Conservation (phyloP, 2,113 vertebrate genomes). For the Muntiacus muntjak region DNA sequence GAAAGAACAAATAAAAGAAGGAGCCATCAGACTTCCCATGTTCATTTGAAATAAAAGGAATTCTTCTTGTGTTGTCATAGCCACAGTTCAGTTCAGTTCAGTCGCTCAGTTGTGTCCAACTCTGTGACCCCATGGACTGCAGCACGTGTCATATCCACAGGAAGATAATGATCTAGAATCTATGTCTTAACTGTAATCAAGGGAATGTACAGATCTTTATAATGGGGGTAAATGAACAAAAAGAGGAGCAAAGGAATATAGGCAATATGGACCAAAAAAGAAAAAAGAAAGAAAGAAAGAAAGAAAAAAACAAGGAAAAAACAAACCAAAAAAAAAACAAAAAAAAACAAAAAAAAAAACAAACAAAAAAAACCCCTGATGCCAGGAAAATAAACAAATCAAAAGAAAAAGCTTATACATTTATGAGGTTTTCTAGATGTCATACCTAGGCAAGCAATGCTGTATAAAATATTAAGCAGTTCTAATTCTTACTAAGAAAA, state of each 20-base stretch:
- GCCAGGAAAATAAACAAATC: not conserved
- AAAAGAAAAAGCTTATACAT: conserved; percentile 39
- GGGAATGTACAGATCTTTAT: not conserved
- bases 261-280: not conserved
- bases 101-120: not conserved
- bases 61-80: not conserved
- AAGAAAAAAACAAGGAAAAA: not conserved
- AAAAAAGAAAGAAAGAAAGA: not conserved
- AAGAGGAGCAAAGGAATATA: accelerated
- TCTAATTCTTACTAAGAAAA: conserved; percentile 76
- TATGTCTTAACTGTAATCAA: not conserved
- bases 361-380: not conserved
- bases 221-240: not conserved
- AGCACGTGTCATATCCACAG: not conserved
- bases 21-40: not conserved
- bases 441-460: conserved; percentile 73
- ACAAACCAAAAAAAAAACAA: not conserved
- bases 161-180: not conserved
- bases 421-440: conserved; percentile 73
- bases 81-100: not conserved
- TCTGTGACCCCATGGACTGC: not conserved
- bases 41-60: not conserved
- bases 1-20: not conserved
- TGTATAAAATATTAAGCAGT: conserved; percentile 79
- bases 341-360: not conserved